Percentiles rank a stretch among this genome's conserved stretches.
Evolutionary conservation across 2,797 vertebrate genomes (phyloP).

Genomic region (Gallinago stenura): DNA sequence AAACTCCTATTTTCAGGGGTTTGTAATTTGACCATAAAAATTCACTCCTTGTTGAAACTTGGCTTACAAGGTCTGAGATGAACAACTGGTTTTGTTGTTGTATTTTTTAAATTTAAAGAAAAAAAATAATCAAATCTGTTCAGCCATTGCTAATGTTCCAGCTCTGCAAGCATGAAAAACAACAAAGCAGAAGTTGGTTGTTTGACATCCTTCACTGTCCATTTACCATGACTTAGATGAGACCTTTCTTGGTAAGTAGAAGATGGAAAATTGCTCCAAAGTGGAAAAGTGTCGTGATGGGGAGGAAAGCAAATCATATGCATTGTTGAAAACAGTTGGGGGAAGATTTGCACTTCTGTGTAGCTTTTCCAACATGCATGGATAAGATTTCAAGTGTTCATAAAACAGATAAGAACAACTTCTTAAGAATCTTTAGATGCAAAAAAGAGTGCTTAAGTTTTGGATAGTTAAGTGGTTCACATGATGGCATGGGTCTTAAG

Average conservation of each 20-base stretch:
- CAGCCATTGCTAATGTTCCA: constrained; percentile 11
- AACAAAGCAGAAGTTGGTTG: not conserved
- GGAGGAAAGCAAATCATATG: not conserved
- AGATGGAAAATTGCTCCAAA: not conserved
- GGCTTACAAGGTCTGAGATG: constrained; percentile 64
- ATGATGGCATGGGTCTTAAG: not conserved
- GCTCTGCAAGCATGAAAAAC: not conserved
- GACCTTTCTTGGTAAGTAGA: not conserved
- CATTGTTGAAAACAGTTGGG: fast-evolving
- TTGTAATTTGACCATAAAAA: constrained; percentile 84
- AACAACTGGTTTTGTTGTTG: not conserved
- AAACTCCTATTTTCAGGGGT: constrained; percentile 79
- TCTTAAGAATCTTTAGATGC: not conserved
- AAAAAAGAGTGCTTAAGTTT: not conserved
- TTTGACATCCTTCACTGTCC: not conserved
- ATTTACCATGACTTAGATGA: not conserved
- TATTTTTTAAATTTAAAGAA: constrained; percentile 3
- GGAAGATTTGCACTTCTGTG: not conserved
- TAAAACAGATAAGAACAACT: not conserved
- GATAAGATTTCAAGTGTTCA: not conserved
- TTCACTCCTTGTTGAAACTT: constrained; percentile 77
- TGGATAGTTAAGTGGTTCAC: not conserved
- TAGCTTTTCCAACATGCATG: fast-evolving
- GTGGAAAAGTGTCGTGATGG: not conserved
- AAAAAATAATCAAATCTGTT: not conserved